Conservation (phyloP, 1,140 invertebrate species). For the Pseudomyrmex dendroicus region DNA sequence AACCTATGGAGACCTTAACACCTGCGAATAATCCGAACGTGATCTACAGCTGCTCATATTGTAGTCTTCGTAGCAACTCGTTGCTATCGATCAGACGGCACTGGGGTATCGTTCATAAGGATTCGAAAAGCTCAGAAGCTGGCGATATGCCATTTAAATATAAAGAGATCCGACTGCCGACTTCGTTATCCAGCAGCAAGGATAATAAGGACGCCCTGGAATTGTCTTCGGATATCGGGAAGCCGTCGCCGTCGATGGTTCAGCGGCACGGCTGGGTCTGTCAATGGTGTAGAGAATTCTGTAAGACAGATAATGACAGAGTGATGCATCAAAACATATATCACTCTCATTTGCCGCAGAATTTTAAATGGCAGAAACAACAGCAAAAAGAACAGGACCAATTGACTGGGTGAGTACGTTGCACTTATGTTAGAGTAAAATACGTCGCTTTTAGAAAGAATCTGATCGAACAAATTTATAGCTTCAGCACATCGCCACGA, state of each 20-base stretch:
- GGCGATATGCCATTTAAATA: slow-evolving; percentile 67
- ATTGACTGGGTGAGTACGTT: slow-evolving; percentile 70
- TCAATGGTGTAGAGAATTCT: slow-evolving; percentile 79
- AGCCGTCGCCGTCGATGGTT: background rate
- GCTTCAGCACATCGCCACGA: slow-evolving; percentile 64
- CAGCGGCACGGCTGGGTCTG: slow-evolving; percentile 76
- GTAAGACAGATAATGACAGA: slow-evolving; percentile 73
- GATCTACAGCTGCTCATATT: slow-evolving; percentile 77
- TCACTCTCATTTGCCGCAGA: slow-evolving; percentile 78
- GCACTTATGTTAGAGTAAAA: slow-evolving; percentile 71
- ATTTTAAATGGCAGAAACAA: slow-evolving; percentile 71
- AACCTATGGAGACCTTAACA: slow-evolving; percentile 20
- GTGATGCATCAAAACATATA: slow-evolving; percentile 80
- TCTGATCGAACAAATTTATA: slow-evolving; percentile 72
- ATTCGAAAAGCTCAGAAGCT: slow-evolving; percentile 2
- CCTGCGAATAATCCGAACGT: background rate
- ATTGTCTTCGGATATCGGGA: slow-evolving; percentile 5
- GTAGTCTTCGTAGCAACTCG: slow-evolving; percentile 71
- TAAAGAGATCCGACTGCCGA: slow-evolving; percentile 41
- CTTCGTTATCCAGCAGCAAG: background rate
- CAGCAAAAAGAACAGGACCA: slow-evolving; percentile 3
- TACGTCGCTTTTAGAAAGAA: slow-evolving; percentile 72
- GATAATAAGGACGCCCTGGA: background rate
- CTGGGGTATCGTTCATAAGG: slow-evolving; percentile 73
- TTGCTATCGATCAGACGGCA: slow-evolving; percentile 71